A percentile compares a stretch with the other conserved stretches of the same genome.
These are phyloP conservation scores for Dynastes maya DNA, from an alignment of 2,888 invertebrate genomes.

Conservation along the genomic window DNA sequence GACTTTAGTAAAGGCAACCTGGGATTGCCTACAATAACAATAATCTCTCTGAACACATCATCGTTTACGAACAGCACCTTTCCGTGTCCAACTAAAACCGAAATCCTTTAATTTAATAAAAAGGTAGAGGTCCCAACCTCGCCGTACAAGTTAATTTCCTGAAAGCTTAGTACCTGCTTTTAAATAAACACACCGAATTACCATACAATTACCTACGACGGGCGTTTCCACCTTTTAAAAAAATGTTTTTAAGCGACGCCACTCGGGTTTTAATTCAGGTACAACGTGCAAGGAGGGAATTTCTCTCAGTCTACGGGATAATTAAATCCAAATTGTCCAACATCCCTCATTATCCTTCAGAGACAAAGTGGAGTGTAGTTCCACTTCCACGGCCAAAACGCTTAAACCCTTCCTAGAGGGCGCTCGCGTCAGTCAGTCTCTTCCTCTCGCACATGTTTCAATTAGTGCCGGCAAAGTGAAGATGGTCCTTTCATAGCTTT, in stretches of 20 bases:
- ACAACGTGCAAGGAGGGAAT: conserved; percentile 28
- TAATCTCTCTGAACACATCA: no score
- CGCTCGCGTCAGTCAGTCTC: conserved; percentile 28
- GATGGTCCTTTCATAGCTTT: conserved; percentile 48
- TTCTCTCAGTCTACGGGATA: conserved; percentile 40
- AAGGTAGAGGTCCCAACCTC: not conserved
- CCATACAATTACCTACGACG: conserved; percentile 25
- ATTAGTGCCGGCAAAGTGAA: conserved; percentile 57
- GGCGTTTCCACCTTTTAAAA: conserved; percentile 30
- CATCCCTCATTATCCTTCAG: conserved; percentile 51
- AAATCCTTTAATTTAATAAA: conserved; percentile 26
- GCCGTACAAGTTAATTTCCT: conserved; percentile 37
- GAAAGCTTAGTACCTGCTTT: conserved; percentile 39
- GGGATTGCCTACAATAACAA: no score
- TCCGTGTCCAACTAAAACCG: not conserved
- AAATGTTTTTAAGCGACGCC: conserved; percentile 22
- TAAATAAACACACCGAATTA: conserved; percentile 46
- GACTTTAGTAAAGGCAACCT: no score
- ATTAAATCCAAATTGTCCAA: conserved; percentile 51
- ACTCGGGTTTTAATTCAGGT: conserved; percentile 46
- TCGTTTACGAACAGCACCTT: no score
- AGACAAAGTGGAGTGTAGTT: conserved; percentile 53
- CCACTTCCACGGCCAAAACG: conserved; percentile 39
- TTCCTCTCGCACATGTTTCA: conserved; percentile 54
- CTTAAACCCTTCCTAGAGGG: conserved; percentile 45